Evolutionary conservation across 2,113 vertebrate species (phyloP).

Genomic region (Trogon melanurus): DNA sequence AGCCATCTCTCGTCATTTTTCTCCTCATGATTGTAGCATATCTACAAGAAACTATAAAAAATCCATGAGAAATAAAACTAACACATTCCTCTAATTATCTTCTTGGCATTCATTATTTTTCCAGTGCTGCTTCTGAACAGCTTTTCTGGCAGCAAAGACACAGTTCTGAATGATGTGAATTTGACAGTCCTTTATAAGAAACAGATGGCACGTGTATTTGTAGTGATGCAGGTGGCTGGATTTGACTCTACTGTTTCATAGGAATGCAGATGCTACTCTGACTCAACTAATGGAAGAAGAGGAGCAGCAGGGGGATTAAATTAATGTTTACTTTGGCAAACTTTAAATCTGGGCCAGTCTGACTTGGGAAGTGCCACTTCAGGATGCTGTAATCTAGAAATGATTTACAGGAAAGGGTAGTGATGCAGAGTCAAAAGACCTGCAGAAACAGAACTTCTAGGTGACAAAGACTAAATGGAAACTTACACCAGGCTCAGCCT

Average conservation of each 20-base stretch:
- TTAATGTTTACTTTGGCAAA: background rate
- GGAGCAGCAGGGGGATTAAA: background rate
- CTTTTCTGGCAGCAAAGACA: background rate
- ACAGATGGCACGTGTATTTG: constrained; percentile 19
- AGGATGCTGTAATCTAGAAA: background rate
- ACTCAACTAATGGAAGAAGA: background rate
- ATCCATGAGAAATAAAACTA: background rate
- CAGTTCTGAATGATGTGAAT: background rate
- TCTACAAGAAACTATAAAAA: background rate
- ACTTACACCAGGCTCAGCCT: background rate
- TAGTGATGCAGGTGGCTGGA: constrained; percentile 3
- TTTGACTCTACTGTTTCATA: constrained; percentile 2
- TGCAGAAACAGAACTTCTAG: background rate
- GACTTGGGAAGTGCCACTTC: background rate
- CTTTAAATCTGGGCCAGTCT: background rate
- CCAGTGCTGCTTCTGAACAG: background rate
- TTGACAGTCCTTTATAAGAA: constrained; percentile 45
- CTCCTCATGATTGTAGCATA: background rate
- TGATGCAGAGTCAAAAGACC: background rate
- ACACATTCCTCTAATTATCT: background rate
- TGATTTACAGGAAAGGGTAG: background rate
- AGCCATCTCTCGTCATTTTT: background rate
- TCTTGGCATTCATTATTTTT: constrained; percentile 18
- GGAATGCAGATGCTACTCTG: background rate
- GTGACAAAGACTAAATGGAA: background rate